phyloP scores from a whole-genome alignment of 2,113 vertebrate species.

The Oryzias woworae region DNA sequence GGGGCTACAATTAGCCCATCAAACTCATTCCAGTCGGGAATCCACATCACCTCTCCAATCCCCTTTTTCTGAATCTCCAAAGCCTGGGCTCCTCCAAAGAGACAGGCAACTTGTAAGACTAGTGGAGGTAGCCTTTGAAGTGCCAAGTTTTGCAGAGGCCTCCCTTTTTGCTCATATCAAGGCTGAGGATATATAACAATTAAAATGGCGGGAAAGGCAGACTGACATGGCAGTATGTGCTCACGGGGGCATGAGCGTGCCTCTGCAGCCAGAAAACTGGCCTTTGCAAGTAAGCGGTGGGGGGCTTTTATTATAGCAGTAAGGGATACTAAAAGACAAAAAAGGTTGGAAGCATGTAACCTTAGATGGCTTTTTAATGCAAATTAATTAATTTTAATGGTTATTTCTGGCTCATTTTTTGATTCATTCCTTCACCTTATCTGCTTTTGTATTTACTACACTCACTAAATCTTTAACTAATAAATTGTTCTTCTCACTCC shows the following conservation, averaged over 20 bases:
- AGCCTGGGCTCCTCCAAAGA: constrained; percentile 70
- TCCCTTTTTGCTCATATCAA: constrained; percentile 76
- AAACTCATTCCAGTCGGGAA: constrained; percentile 76
- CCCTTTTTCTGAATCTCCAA: constrained; percentile 60
- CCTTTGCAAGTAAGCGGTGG: constrained; percentile 2
- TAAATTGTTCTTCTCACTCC: no score
- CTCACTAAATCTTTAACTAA: no score
- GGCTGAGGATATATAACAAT: constrained; percentile 75
- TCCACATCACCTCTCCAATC: constrained; percentile 58
- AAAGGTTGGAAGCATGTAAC: constrained; percentile 8
- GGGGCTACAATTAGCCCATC: constrained; percentile 83
- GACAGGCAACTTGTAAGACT: constrained; percentile 78
- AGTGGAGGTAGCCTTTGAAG: constrained; percentile 78
- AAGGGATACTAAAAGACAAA: no score
- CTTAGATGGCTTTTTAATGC: constrained; percentile 35
- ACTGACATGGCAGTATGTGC: constrained; percentile 17
- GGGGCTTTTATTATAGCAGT: neutral
- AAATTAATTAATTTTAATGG: no score
- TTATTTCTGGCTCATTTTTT: constrained; percentile 11
- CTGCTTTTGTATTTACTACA: constrained; percentile 33
- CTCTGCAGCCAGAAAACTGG: constrained; percentile 11
- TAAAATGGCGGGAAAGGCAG: constrained; percentile 65
- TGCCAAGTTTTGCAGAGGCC: constrained; percentile 67
- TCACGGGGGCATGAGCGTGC: constrained; percentile 6
- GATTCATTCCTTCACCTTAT: constrained; percentile 29